Conservation (phyloP, 2,113 vertebrate genomes). For the Amphiprion ocellaris region DNA sequence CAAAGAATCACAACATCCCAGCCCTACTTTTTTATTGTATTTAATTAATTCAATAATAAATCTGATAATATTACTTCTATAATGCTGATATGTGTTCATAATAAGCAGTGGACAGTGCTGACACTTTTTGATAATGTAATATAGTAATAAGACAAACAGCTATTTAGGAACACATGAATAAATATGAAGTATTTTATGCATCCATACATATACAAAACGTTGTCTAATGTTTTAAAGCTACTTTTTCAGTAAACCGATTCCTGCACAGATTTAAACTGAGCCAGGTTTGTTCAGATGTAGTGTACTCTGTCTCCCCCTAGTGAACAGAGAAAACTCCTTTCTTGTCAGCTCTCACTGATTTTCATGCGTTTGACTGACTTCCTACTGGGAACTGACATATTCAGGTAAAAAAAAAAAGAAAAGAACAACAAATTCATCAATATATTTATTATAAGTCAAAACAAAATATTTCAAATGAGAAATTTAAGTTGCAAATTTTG, state of each 20-base stretch:
- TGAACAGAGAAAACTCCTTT: slow-evolving; percentile 43
- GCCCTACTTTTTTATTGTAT: too few relatives aligned
- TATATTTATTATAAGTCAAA: neutral
- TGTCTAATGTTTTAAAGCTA: neutral
- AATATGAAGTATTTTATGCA: neutral
- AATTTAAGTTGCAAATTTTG: slow-evolving; percentile 1
- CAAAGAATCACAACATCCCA: neutral
- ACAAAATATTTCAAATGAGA: neutral
- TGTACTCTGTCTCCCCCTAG: slow-evolving; percentile 84
- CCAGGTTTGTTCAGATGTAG: slow-evolving; percentile 40
- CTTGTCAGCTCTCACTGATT: neutral
- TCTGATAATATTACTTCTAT: neutral
- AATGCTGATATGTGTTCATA: neutral
- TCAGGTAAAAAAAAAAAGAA: neutral
- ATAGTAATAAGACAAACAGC: too few relatives aligned
- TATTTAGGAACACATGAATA: neutral
- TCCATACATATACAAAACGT: too few relatives aligned
- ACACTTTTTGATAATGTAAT: neutral
- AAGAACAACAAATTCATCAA: neutral
- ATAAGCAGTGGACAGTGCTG: neutral
- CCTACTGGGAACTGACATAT: neutral
- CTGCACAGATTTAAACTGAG: neutral
- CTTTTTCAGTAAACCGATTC: neutral
- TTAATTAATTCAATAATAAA: neutral
- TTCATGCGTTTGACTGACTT: neutral